These are phyloP conservation scores for Periophthalmus modestus DNA, from an alignment of 2,113 vertebrate species.

Conservation along the genomic window DNA sequence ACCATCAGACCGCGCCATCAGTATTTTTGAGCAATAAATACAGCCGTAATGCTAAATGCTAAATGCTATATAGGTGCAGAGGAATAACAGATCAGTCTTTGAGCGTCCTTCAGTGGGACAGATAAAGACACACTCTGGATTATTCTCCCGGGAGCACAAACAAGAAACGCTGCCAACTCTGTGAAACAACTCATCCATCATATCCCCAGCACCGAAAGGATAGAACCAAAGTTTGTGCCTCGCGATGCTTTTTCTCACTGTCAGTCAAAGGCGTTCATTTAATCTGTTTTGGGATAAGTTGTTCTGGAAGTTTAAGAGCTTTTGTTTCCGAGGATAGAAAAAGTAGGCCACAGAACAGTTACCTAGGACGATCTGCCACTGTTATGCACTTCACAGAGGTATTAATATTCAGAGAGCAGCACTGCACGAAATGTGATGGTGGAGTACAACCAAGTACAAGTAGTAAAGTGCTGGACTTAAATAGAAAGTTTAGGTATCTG, in stretches of 20 bases:
- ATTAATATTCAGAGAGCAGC: conserved; percentile 37
- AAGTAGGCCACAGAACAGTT: conserved; percentile 31
- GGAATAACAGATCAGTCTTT: neutral
- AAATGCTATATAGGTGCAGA: no score
- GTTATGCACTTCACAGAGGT: conserved; percentile 15
- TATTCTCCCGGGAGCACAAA: neutral
- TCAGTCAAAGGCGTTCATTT: conserved; percentile 7
- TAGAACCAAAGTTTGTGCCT: neutral
- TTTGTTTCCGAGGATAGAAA: conserved; percentile 17
- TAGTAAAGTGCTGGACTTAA: no score
- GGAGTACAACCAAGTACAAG: no score
- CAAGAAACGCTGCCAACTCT: neutral
- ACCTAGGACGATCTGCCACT: conserved; percentile 1
- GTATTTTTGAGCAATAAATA: no score
- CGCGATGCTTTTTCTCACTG: neutral
- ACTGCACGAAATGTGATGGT: neutral
- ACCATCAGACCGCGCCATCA: no score
- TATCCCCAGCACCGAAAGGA: neutral
- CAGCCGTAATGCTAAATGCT: no score
- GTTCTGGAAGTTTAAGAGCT: conserved; percentile 12
- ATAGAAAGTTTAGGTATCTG: no score
- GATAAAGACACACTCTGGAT: neutral
- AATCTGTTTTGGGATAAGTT: neutral
- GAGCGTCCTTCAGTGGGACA: neutral
- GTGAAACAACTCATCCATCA: neutral